Evolutionary conservation across 2,888 invertebrate species (phyloP), one percentile per base, ranked within the genome.

Genomic region (Nasonia oneida): DNA sequence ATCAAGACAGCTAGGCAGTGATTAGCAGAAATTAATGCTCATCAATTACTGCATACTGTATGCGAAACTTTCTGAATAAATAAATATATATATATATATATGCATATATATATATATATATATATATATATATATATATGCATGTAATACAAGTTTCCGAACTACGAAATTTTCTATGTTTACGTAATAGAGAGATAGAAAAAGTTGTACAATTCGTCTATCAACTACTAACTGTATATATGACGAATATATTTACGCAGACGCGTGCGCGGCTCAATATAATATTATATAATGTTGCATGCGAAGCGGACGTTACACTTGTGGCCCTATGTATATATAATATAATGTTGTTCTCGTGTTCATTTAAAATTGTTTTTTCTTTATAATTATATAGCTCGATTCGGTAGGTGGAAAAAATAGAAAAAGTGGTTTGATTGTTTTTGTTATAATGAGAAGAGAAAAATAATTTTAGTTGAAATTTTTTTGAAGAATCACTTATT

Each of bases 251-350:
- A 83, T 87, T 86, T 87, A 87, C 85, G 81, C 83, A 85, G 76
- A 81, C 87, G 86, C 87, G 87, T 86, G 87, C 86, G 84, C 87
- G 87, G 29, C 70, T 75, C 53, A 86, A 84, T 74, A 78, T 67
- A 67, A 50, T 76, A 57, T 83, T 76, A 50, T 83, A 70, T 82
- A 79, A 74, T 83, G 85, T 77, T 18, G 86, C 87, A 87, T 87
- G 87, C 87, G 86, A 87, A 87, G 87, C 86, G 87, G 86, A 87
- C 85, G 82, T 84, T 85, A 87, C 86, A 87, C 57, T 87, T 87
- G 81, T 84, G 77, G 64, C 73, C 84, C 82, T 86, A 87, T 82
- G 76, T 82, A 76, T 84, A 76, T 71, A 61, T 74, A 75, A 61
- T 77, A 74, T 79, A 71, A 83, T 75, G 73, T 76, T 83, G 80